Base-by-base conservation (phyloP, 2,888 invertebrate species). In the Zygothrica quintamaculata region DNA sequence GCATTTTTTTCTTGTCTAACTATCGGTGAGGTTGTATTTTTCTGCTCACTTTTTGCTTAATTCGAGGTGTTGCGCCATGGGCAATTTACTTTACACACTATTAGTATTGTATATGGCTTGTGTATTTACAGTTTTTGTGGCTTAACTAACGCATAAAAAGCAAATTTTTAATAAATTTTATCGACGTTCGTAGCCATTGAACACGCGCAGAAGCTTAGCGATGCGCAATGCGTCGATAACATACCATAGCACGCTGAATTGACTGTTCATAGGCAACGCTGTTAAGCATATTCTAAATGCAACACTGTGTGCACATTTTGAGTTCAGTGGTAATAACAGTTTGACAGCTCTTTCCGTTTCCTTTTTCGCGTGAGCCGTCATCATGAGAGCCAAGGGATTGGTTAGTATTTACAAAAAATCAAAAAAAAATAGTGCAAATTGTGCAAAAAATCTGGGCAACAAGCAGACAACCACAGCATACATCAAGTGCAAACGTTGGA, bases 351-450 rank as follows among this genome's bases (percentile, higher is more conserved):
- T 90, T 90, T 90, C 90, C 90, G 90, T 87, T 91, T 93, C 93
- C 89, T 89, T 90, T 89, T 89, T 86, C 79, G 82, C 86, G 84
- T 81, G 88, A 88, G 90, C 90, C 88, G 88, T 88, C 89, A 94
- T 93, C 92, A 96, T 96, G 96, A 96, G 95, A 93, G 96, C 96
- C 79, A 96, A 96, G 93, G 96, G 96, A 93, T 95, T 96, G 95
- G 96, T 96, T 90, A 87, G 80, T 85, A 84, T 84, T 74, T 59
- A 9, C 29, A n/a, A 51, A 65, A 86, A 78, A 71, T 74, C 61
- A 60, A 53, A 50, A 18, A 55, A 69, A 74, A 65, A 22, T 36
- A 36, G 36, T 42, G 25, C 12, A 55, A 61, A 77, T 47, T 58
- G 53, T 51, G 61, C 9, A 43, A n/a, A 58, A 84, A 68, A 58